Evolutionary conservation across 1,140 invertebrate species (phyloP), one percentile per base, ranked within the genome.

Genomic region (Sminthurinus signatus): DNA sequence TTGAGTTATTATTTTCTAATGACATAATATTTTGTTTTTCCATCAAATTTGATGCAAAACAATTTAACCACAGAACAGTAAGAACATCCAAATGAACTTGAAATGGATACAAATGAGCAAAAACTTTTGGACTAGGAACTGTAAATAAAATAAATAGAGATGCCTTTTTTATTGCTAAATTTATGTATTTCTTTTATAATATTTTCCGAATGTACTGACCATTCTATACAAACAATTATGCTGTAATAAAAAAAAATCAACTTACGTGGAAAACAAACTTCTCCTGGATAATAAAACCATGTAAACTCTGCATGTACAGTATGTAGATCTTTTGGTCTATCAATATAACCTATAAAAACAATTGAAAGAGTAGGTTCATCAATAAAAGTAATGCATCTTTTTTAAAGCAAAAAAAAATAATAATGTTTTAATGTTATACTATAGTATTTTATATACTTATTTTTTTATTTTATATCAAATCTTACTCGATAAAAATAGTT

Each of bases 281-380:
- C 91, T 51, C 91, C 92, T 14, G 94, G 93, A 80, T 96, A 98
- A 77, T 96, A 98, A 78, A 95, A 99, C 73, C 93, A 91, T 1
- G 93, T 95, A 72, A 96, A 91, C 75, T 98, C 96, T 2, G 94
- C 85, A 78, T 98, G 95, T 32, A 98, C 74, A 46, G 93, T 85
- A 42, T 89, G 88, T 64, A 92, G 86, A 74, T 96, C 91, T 43
- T 87, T 84, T 10, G 94, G 93, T 69, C 84, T 81, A 72, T 86
- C 88, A 75, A 89, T 86, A 76, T 61, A 66, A 51, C 46, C 57
- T 60, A 39, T n/a, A n/a, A n/a, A n/a, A n/a, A n/a, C n/a, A n/a
- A n/a, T n/a, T n/a, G n/a, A n/a, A n/a, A n/a, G n/a, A n/a, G n/a
- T n/a, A n/a, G n/a, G n/a, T n/a, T n/a, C n/a, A n/a, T n/a, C n/a